A percentile compares a stretch with the other conserved stretches of the same genome.
These are phyloP conservation scores for Hirtodrosophila trivittata DNA, from an alignment of 2,888 invertebrate genomes.

Conservation along the genomic window DNA sequence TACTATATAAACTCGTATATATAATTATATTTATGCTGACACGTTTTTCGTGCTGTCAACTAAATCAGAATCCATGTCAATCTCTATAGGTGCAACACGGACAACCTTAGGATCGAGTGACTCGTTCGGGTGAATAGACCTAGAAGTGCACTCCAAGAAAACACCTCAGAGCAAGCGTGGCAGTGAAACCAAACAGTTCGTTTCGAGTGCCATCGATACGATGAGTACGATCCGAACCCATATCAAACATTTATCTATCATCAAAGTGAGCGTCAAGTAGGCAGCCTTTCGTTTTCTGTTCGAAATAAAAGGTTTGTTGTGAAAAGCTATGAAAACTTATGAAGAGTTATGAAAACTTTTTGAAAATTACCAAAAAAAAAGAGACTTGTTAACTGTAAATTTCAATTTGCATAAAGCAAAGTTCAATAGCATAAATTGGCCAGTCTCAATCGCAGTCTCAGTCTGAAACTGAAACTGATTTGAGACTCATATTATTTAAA, in stretches of 20 bases:
- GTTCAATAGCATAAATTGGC: conserved; percentile 64
- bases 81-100: not conserved
- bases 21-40: conserved; percentile 18
- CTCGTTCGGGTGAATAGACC: conserved; percentile 31
- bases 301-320: not conserved
- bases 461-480: conserved; percentile 11
- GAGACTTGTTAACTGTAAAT: conserved; percentile 18
- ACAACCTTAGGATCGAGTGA: conserved; percentile 32
- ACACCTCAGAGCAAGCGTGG: conserved; percentile 50
- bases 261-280: too few species aligned
- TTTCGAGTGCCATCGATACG: conserved; percentile 60
- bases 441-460: conserved; percentile 25
- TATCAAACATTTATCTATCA: not conserved
- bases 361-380: not conserved
- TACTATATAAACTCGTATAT: conserved; percentile 1
- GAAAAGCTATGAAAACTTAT: not conserved
- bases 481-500: conserved; percentile 14
- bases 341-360: conserved; percentile 4
- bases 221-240: not conserved
- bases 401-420: conserved; percentile 65
- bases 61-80: conserved; percentile 13
- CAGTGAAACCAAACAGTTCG: conserved; percentile 49
- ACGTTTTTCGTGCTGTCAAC: conserved; percentile 45
- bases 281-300: conserved; percentile 21
- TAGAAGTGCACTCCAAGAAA: conserved; percentile 38